phyloP scores from a whole-genome alignment of 1,140 invertebrate genomes.

The Leptinotarsa texana region DNA sequence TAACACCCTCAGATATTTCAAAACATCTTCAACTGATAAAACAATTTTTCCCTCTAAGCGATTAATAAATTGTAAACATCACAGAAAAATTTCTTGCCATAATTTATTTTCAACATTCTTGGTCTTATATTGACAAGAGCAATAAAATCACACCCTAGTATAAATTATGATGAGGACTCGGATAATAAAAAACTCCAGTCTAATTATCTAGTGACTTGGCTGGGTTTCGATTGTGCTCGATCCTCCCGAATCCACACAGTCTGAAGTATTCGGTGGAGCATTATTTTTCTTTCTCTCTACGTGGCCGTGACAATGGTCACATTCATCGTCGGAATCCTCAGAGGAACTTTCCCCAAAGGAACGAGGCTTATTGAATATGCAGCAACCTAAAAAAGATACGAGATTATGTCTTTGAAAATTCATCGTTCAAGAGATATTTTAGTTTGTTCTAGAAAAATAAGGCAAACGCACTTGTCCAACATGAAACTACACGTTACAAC shows the following conservation, averaged over 20 bases:
- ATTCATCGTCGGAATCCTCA: slow-evolving; percentile 74
- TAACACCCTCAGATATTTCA: no score
- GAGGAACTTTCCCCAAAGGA: slow-evolving; percentile 82
- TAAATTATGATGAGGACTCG: neutral
- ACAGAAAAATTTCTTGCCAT: neutral
- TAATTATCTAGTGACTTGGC: slow-evolving; percentile 10
- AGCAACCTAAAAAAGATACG: slow-evolving; percentile 70
- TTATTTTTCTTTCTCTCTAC: slow-evolving; percentile 71
- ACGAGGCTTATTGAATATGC: slow-evolving; percentile 82
- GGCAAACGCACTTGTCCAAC: no score
- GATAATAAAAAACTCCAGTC: neutral
- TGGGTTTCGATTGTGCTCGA: neutral
- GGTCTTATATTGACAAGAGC: neutral
- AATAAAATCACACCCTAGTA: neutral
- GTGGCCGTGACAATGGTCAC: slow-evolving; percentile 83
- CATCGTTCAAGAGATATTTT: no score
- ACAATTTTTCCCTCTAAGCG: no score
- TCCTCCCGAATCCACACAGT: neutral
- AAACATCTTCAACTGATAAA: no score
- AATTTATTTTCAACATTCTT: neutral
- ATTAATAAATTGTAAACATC: neutral
- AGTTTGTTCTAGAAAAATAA: no score
- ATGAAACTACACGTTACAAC: no score
- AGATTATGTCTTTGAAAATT: neutral
- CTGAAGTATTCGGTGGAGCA: neutral